Evolutionary conservation across 2,888 invertebrate species (phyloP).

Genomic region (Andrena flavipes): DNA sequence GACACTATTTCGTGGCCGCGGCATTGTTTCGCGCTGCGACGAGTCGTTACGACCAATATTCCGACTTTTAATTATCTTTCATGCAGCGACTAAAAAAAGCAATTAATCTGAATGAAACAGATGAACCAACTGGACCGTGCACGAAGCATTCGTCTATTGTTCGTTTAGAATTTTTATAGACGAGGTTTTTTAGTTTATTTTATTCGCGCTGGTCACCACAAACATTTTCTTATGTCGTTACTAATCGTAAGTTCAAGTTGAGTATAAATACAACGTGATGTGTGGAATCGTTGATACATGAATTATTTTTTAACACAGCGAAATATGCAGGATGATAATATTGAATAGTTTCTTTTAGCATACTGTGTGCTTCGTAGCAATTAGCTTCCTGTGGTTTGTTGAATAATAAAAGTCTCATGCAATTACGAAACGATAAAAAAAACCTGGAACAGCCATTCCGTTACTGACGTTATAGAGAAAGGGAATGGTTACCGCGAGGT

Average conservation of each 20-base stretch:
- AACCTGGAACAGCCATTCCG: background rate
- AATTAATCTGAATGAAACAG: constrained; percentile 9
- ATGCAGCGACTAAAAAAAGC: background rate
- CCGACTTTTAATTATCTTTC: constrained; percentile 20
- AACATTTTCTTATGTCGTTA: background rate
- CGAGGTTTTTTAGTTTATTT: no score
- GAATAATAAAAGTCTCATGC: no score
- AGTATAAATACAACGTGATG: no score
- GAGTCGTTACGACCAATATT: background rate
- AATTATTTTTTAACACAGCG: no score
- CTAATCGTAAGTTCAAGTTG: no score
- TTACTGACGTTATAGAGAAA: constrained; percentile 10
- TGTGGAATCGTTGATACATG: no score
- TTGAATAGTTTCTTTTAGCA: no score
- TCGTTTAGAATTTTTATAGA: background rate
- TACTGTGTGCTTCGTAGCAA: no score
- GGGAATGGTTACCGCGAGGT: constrained; percentile 4
- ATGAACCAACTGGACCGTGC: background rate
- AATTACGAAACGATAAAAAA: background rate
- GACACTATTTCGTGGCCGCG: background rate
- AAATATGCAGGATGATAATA: no score
- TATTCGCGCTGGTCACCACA: no score
- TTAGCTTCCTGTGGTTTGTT: no score
- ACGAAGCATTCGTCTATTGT: background rate
- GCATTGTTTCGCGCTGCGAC: background rate